phyloP scores from a whole-genome alignment of 2,797 vertebrate species.

The Graptemys geographica region DNA sequence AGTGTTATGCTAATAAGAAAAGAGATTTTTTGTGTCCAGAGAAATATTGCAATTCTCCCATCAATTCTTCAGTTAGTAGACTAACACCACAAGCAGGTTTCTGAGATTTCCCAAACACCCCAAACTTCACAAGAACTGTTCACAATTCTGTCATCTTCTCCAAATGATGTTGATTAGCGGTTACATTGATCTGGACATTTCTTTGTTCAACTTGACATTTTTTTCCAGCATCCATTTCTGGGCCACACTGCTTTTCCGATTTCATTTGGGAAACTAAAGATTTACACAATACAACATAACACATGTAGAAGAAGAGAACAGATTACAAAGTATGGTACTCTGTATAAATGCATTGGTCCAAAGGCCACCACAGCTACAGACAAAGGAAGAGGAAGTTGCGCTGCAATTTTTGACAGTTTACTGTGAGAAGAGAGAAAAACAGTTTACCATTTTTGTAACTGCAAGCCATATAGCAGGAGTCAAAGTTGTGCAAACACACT shows the following conservation, averaged over 20 bases:
- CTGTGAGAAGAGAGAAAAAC: constrained; percentile 80
- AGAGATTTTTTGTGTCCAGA: constrained; percentile 3
- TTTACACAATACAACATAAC: constrained; percentile 87
- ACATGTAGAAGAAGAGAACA: constrained; percentile 85
- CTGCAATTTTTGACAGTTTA: constrained; percentile 87
- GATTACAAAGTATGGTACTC: constrained; percentile 88
- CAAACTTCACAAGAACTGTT: constrained; percentile 39
- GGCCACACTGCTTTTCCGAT: not conserved
- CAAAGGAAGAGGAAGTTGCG: constrained; percentile 86
- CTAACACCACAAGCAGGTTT: constrained; percentile 25
- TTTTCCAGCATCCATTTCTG: not conserved
- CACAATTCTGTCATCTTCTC: constrained; percentile 53
- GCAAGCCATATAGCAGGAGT: not conserved
- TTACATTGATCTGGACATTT: not conserved
- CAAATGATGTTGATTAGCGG: not conserved
- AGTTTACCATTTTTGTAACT: not conserved
- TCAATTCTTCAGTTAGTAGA: constrained; percentile 27
- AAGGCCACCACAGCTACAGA: constrained; percentile 89
- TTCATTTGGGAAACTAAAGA: not conserved
- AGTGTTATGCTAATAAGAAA: not conserved
- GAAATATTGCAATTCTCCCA: not conserved
- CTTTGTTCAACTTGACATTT: not conserved
- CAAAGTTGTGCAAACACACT: not conserved
- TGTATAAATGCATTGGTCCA: constrained; percentile 91
- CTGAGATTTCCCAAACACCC: constrained; percentile 33